Base-by-base conservation (phyloP, 2,888 invertebrate species). In the Cabera pusaria region DNA sequence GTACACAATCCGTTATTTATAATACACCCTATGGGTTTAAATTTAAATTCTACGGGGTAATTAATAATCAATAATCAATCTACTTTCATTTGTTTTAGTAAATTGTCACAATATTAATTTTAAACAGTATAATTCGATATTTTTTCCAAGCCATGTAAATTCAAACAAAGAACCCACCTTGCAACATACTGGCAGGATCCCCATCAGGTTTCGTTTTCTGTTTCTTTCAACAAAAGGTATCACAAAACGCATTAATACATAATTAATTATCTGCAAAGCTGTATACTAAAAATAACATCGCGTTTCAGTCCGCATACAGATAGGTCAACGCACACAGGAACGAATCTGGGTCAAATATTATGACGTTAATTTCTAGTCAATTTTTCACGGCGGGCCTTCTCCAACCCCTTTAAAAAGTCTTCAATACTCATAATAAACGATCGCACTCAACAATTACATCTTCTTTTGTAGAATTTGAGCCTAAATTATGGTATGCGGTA, bases 241-340 rank as follows among this genome's bases (percentile, higher is more conserved):
- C 68, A 64, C 70, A 66, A 72, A 76, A 68, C 67, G 67, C 73
- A 78, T 81, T 66, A 82, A 86, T 84, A 80, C 83, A 85, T 87
- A 82, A 75, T 85, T 86, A 86, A 84, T 76, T 81, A 85, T 79
- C 86, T 83, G 86, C 88, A 85, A 83, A 83, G 80, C 83, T 77
- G 73, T 79, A 75, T 76, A 73, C 83, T 86, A 87, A 84, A 87
- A 86, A 87, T 87, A 87, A 81, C 86, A 80, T 78, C 68, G 63
- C 70, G 72, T 68, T 72, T 57, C 71, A 78, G 70, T 86, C 87
- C 85, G 84, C 84, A 85, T 80, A 80, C 82, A 75, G 68, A 81
- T 85, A 86, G 87, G 89, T 89, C 89, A 87, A 82, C 81, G 85
- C 79, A 83, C 82, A 85, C 75, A 64, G 58, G 70, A 72, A 60